phyloP scores from a whole-genome alignment of 2,113 vertebrate species.

The Sakesphorus luctuosus region DNA sequence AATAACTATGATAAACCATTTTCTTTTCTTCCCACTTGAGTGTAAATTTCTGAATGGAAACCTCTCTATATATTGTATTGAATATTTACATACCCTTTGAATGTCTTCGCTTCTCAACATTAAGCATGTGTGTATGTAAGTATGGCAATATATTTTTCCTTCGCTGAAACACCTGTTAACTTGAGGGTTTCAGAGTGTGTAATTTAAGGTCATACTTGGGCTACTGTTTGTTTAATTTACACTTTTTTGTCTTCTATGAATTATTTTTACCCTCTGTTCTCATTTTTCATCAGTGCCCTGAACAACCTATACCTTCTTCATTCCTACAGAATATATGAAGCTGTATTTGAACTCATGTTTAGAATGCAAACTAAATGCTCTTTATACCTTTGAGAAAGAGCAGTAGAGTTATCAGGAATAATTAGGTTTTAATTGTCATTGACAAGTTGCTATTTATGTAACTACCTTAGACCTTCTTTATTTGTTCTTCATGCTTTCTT shows the following conservation, averaged over 20 bases:
- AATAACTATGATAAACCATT: background rate
- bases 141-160: background rate
- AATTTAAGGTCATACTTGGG: background rate
- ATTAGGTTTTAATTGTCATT: slow-evolving; percentile 31
- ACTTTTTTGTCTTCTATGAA: background rate
- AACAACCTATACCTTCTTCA: background rate
- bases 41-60: background rate
- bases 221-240: background rate
- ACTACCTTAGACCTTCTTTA: slow-evolving; percentile 25
- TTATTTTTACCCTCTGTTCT: background rate
- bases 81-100: background rate
- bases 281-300: background rate
- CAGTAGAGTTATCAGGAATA: background rate
- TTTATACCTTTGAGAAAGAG: background rate
- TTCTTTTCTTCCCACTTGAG: background rate
- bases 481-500: background rate
- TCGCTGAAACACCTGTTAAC: background rate
- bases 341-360: background rate
- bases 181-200: background rate
- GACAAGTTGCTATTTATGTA: background rate
- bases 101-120: background rate
- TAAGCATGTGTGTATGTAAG: background rate
- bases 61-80: background rate
- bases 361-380: background rate
- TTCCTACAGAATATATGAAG: background rate